Evolutionary conservation across 2,797 vertebrate genomes (phyloP).

Genomic region (Rousettus madagascariensis): DNA sequence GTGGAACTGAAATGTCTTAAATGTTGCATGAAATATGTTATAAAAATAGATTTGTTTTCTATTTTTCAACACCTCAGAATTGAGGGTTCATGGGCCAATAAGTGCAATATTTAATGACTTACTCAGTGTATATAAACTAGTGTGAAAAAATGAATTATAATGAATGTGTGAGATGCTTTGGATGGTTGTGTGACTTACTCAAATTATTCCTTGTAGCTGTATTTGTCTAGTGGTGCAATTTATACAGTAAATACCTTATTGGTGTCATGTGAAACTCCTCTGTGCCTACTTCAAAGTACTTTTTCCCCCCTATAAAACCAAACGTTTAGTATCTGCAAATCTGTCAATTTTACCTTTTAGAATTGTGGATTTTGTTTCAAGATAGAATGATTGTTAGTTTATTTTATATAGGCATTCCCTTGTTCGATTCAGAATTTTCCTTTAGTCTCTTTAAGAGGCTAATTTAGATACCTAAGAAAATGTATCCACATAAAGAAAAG

Average conservation of each 20-base stretch:
- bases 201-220: conserved; percentile 80
- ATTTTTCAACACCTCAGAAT: conserved; percentile 92
- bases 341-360: conserved; percentile 82
- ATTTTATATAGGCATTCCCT: conserved; percentile 51
- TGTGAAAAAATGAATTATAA: conserved; percentile 83
- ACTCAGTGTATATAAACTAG: conserved; percentile 94
- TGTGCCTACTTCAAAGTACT: conserved; percentile 80
- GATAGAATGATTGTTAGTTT: conserved; percentile 64
- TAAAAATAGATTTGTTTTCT: conserved; percentile 88
- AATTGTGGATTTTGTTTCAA: conserved; percentile 71
- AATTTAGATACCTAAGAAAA: conserved; percentile 55
- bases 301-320: conserved; percentile 78
- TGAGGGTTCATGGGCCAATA: conserved; percentile 98
- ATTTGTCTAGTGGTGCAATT: conserved; percentile 78
- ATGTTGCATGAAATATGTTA: conserved; percentile 89
- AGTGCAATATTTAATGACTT: conserved; percentile 99
- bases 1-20: conserved; percentile 85
- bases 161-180: conserved; percentile 83
- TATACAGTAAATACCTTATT: conserved; percentile 79
- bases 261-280: conserved; percentile 80
- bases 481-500: conserved; percentile 18
- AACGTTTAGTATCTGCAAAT: conserved; percentile 78
- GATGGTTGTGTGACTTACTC: conserved; percentile 81
- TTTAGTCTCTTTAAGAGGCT: not conserved
- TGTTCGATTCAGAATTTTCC: conserved; percentile 28